Base-by-base conservation (phyloP, 1,140 invertebrate genomes). In the Drosophila repleta region DNA sequence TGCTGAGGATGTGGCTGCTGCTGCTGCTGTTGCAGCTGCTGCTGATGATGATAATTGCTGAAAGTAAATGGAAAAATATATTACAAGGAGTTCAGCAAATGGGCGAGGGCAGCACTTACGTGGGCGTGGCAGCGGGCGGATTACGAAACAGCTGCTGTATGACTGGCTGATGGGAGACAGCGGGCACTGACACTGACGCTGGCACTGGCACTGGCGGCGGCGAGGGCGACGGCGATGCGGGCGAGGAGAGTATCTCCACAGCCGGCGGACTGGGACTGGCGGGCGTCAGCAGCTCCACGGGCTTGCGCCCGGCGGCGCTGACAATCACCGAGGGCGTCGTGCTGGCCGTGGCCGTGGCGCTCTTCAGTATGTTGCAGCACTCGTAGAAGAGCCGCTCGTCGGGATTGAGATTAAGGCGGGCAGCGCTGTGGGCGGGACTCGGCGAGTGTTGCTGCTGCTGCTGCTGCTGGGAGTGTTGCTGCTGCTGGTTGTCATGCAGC, bases 351-450 rank as follows among this genome's bases (percentile, higher is more conserved):
- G 84, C 82, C 57, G 91, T 84, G 3, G 90, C 87, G 21, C 90
- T 89, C 60, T 92, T 92, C 3, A 92, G 52, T 10, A 92, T 91
- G 57, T 91, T 91, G 64, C 90, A 91, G 58, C 91, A 92, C 56
- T 92, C 91, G 62, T 91, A 92, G 41, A 92, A 92, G 35, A 92
- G 76, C 2, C 91, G 84, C 55, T 92, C 90, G 53, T 92, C 91
- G 17, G 91, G 90, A 88, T 91, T 92, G 3, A 92, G 79, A 45
- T 88, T 85, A 21, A 92, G 65, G 1, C 90, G 84, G 8, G 82
- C 65, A 11, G 69, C 53, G 6, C 71, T 74, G 60, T 57, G 37
- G 58, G 65, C 21, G 57, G 74, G 35, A 51, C 51, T 41, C 20
- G 83, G 45, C n/a, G 21, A 41, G 37, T 80, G 55, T 60, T 69